phyloP scores from a whole-genome alignment of 2,888 invertebrate species.

The Ochlodes sylvanus region DNA sequence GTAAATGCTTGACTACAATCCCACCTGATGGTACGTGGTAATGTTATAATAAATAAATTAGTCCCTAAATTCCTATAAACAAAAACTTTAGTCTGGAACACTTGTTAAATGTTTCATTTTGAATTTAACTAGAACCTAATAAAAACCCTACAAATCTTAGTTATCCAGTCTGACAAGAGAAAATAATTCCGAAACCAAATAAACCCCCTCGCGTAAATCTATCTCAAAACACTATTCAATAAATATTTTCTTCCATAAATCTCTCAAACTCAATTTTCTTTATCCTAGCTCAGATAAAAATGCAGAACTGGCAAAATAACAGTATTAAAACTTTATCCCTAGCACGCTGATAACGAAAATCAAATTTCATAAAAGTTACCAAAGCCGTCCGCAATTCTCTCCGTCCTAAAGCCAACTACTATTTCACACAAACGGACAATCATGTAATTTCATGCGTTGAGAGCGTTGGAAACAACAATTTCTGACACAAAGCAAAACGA shows the following conservation, averaged over 20 bases:
- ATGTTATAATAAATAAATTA: no score
- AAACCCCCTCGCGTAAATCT: slow-evolving; percentile 1
- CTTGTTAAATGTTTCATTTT: no score
- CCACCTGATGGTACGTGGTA: no score
- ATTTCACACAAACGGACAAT: slow-evolving; percentile 34
- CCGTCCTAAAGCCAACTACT: slow-evolving; percentile 20
- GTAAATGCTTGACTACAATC: no score
- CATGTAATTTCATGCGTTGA: slow-evolving; percentile 45
- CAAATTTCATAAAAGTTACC: slow-evolving; percentile 26
- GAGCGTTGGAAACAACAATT: slow-evolving; percentile 47
- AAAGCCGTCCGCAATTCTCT: slow-evolving; percentile 16
- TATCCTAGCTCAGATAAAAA: slow-evolving; percentile 27
- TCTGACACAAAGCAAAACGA: slow-evolving; percentile 43
- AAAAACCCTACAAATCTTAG: no score
- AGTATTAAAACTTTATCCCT: slow-evolving; percentile 24
- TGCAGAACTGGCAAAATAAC: slow-evolving; percentile 22
- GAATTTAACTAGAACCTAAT: no score
- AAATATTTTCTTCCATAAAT: slow-evolving; percentile 27
- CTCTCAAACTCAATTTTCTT: slow-evolving; percentile 26
- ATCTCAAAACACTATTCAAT: slow-evolving; percentile 6
- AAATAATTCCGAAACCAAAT: slow-evolving; percentile 1
- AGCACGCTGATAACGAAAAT: slow-evolving; percentile 26
- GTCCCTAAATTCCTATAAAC: no score
- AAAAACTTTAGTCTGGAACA: no score
- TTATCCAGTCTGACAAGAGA: neutral